A percentile compares a stretch with the other conserved stretches of the same genome.
phyloP scores from a whole-genome alignment of 2,888 invertebrate species.

The Rhaphigaster nebulosa region DNA sequence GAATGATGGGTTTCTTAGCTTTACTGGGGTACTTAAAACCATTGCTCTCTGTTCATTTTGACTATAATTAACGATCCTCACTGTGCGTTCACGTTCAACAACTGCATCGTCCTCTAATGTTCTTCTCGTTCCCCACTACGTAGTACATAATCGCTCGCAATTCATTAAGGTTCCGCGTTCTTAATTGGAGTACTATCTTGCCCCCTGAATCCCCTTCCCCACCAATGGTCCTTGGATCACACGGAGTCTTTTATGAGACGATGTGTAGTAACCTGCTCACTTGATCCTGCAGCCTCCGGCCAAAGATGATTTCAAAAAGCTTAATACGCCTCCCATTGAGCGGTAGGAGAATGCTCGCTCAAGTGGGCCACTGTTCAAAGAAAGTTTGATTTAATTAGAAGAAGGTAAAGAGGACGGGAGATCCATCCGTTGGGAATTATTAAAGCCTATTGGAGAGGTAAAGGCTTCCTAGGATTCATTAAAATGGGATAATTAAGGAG shows the following conservation, averaged over 20 bases:
- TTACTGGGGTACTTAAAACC: too few species aligned
- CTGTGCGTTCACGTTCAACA: too few species aligned
- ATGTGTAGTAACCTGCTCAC: not conserved
- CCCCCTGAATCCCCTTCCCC: not conserved
- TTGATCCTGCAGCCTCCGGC: not conserved
- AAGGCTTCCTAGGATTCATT: conserved; percentile 46
- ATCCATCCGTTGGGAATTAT: conserved; percentile 37
- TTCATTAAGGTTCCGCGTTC: not conserved
- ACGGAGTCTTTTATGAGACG: not conserved
- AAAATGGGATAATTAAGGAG: conserved; percentile 49
- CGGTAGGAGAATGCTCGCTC: not conserved
- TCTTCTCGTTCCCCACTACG: not conserved
- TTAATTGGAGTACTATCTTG: not conserved
- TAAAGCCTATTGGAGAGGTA: conserved; percentile 27
- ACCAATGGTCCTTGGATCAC: not conserved
- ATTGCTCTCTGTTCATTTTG: too few species aligned
- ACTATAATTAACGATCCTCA: too few species aligned
- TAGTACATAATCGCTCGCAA: not conserved
- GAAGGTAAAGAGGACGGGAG: conserved; percentile 24
- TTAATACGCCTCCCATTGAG: not conserved
- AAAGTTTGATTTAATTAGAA: conserved; percentile 48
- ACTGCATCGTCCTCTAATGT: not conserved
- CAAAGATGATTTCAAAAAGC: conserved; percentile 20
- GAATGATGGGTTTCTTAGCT: too few species aligned
- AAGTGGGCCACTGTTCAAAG: conserved; percentile 31